phyloP scores from a whole-genome alignment of 2,888 invertebrate species.

The Theretra japonica region DNA sequence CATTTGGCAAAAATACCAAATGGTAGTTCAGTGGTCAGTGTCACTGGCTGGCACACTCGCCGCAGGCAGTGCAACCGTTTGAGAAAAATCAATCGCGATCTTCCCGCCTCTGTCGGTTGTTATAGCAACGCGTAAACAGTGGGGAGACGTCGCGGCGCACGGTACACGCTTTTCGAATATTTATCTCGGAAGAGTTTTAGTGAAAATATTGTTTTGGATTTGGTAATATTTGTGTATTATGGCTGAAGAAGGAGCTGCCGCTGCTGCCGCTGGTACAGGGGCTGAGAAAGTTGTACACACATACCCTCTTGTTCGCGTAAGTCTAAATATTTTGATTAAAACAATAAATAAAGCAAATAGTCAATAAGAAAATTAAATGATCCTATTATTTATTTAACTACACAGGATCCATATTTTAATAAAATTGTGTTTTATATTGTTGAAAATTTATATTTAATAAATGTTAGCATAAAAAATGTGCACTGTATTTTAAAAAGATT shows the following conservation, averaged over 20 bases:
- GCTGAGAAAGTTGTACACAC: conserved; percentile 90
- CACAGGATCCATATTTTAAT: too few relatives aligned
- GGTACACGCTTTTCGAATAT: conserved; percentile 42
- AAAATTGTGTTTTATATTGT: too few relatives aligned
- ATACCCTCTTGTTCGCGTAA: conserved; percentile 93
- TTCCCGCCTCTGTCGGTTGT: conserved; percentile 76
- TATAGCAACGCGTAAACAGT: conserved; percentile 83
- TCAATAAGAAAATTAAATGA: too few relatives aligned
- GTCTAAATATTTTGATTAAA: conserved; percentile 41
- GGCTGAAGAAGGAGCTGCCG: conserved; percentile 67
- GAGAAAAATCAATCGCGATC: conserved; percentile 82
- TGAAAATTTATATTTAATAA: too few relatives aligned
- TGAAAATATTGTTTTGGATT: conserved; percentile 30
- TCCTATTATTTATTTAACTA: too few relatives aligned
- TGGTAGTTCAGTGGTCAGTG: conserved; percentile 42
- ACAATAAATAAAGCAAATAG: background rate
- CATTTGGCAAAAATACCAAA: conserved; percentile 38
- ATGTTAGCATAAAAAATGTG: too few relatives aligned
- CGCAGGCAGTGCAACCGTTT: conserved; percentile 42
- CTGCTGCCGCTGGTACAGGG: conserved; percentile 50
- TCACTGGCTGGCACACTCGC: conserved; percentile 48
- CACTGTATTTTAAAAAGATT: too few relatives aligned
- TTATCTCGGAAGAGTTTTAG: conserved; percentile 13
- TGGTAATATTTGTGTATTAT: conserved; percentile 52
- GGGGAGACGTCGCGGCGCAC: conserved; percentile 65